A percentile compares a stretch with the other conserved stretches of the same genome.
phyloP scores from a whole-genome alignment of 2,888 invertebrate genomes.

The Ceratothoa steindachneri region DNA sequence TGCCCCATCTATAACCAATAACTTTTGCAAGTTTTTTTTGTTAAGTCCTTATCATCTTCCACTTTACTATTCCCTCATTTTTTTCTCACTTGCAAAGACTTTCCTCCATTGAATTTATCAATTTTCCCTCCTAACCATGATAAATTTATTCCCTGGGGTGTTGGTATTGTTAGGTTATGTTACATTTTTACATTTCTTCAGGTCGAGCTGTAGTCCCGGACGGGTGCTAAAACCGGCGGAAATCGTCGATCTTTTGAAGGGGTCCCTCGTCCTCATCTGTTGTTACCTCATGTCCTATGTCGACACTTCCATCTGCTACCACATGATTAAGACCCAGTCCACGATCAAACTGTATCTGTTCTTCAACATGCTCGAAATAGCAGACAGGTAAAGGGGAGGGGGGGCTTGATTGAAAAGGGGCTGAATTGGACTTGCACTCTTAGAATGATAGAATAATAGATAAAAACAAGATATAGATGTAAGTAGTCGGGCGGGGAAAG shows the following conservation, averaged over 20 bases:
- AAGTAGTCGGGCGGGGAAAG: too few relatives aligned
- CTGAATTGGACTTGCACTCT: not conserved
- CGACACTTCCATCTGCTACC: conserved; percentile 97
- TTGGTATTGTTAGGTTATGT: too few relatives aligned
- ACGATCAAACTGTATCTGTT: conserved; percentile 99
- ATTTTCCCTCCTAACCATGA: too few relatives aligned
- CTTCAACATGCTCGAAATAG: conserved; percentile 97
- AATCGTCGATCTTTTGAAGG: conserved; percentile 92
- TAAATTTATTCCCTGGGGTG: too few relatives aligned
- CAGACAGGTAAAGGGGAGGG: conserved; percentile 48
- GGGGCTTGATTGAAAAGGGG: not conserved
- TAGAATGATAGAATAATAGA: not conserved
- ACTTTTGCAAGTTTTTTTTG: too few relatives aligned
- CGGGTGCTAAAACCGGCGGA: conserved; percentile 77
- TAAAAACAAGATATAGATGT: not conserved
- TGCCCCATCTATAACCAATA: too few relatives aligned
- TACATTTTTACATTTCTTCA: too few relatives aligned
- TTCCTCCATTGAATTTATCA: too few relatives aligned
- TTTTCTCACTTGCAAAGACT: too few relatives aligned
- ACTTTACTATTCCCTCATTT: too few relatives aligned
- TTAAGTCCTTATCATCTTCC: too few relatives aligned
- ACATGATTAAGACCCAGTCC: conserved; percentile 90
- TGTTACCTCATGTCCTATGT: conserved; percentile 82
- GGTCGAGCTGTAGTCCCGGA: conserved; percentile 52
- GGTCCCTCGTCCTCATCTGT: conserved; percentile 76